A percentile compares a stretch with the other conserved stretches of the same genome.
Conservation (phyloP, 2,888 invertebrate genomes). For the Pseudolycoriella hygida region DNA sequence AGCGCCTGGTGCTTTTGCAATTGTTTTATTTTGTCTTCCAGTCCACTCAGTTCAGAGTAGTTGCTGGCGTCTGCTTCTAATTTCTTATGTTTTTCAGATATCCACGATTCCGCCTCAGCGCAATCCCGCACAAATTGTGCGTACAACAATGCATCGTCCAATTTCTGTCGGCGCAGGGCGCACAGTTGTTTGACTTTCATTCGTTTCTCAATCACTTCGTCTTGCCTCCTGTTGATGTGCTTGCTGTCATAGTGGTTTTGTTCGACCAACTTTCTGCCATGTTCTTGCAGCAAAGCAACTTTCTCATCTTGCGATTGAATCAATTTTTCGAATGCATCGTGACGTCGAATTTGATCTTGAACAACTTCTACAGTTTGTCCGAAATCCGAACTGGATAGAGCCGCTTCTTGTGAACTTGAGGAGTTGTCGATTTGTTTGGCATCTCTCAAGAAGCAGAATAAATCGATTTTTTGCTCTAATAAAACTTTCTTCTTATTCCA, state of each 20-base stretch:
- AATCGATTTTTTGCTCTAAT: constrained; percentile 76
- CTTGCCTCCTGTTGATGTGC: constrained; percentile 55
- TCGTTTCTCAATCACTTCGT: constrained; percentile 55
- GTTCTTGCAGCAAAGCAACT: constrained; percentile 58
- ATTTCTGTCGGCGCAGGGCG: constrained; percentile 41
- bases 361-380: constrained; percentile 77
- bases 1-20: constrained; percentile 90
- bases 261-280: constrained; percentile 70
- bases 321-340: constrained; percentile 87
- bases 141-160: constrained; percentile 66
- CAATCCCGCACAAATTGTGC: constrained; percentile 87
- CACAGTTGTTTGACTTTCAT: constrained; percentile 45
- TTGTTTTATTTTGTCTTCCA: constrained; percentile 92
- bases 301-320: constrained; percentile 77
- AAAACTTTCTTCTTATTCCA: constrained; percentile 83
- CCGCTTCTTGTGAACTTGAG: constrained; percentile 73
- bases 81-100: constrained; percentile 78
- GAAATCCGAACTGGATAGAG: constrained; percentile 49
- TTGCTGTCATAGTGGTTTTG: constrained; percentile 84
- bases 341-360: constrained; percentile 74
- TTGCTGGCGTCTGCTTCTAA: constrained; percentile 55
- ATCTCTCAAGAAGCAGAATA: constrained; percentile 88
- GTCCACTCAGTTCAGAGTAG: constrained; percentile 51
- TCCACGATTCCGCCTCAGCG: constrained; percentile 79
- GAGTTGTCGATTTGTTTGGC: constrained; percentile 82